phyloP scores from a whole-genome alignment of 1,140 invertebrate genomes.

The Sminthurinus signatus region DNA sequence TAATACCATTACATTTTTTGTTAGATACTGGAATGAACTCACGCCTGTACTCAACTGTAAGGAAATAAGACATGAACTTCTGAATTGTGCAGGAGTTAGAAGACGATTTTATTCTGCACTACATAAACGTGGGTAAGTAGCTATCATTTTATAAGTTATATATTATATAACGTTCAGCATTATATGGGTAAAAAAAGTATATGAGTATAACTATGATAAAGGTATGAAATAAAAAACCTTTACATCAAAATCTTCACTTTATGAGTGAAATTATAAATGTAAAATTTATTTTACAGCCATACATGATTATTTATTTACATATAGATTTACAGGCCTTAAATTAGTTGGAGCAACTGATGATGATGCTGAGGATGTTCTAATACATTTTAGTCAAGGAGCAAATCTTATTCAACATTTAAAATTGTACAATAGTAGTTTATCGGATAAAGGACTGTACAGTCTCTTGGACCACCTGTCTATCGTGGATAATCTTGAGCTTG shows the following conservation, averaged over 20 bases:
- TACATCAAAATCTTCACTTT: not conserved
- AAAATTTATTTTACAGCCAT: not conserved
- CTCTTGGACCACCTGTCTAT: constrained; percentile 37
- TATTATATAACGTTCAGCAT: not conserved
- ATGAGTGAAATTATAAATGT: not conserved
- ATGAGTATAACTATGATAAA: not conserved
- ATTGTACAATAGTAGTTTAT: constrained; percentile 34
- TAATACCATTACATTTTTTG: not conserved
- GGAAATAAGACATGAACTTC: constrained; percentile 32
- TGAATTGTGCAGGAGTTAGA: constrained; percentile 26
- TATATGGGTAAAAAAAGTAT: not conserved
- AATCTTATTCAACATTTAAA: constrained; percentile 29
- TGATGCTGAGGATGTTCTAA: constrained; percentile 40
- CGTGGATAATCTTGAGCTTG: constrained; percentile 33
- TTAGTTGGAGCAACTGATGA: constrained; percentile 37
- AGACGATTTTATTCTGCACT: constrained; percentile 38
- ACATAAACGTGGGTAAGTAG: constrained; percentile 37
- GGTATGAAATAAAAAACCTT: not conserved
- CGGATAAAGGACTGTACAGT: constrained; percentile 39
- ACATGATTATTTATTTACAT: not conserved
- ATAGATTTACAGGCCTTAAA: constrained; percentile 36
- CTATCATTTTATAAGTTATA: not conserved
- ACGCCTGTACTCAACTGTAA: constrained; percentile 41
- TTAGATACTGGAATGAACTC: constrained; percentile 32
- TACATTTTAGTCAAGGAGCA: constrained; percentile 40